Evolutionary conservation across 2,888 invertebrate genomes (phyloP).

Genomic region (Lasioglossum pauxillum): DNA sequence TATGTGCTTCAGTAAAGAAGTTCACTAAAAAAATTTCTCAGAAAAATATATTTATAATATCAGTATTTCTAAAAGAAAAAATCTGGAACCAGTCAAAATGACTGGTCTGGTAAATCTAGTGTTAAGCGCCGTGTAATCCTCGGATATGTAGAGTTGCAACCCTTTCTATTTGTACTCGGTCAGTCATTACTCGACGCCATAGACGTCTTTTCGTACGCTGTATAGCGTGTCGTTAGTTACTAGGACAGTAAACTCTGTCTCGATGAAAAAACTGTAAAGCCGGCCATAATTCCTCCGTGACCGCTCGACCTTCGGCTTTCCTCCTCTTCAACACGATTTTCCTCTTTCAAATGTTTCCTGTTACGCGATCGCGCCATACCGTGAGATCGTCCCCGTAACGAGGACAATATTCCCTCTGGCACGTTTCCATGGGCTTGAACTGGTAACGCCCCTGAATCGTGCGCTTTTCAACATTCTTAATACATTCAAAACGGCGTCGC

Average conservation of each 20-base stretch:
- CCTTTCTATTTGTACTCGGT: slow-evolving; percentile 33
- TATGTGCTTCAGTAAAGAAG: too few species aligned
- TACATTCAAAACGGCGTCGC: background rate
- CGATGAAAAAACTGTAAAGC: slow-evolving; percentile 31
- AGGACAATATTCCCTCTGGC: slow-evolving; percentile 12
- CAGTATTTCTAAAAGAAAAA: too few species aligned
- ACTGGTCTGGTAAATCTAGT: too few species aligned
- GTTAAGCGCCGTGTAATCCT: background rate
- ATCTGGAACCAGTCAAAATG: too few species aligned
- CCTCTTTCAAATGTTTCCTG: slow-evolving; percentile 46
- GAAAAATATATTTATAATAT: too few species aligned
- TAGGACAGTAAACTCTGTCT: background rate
- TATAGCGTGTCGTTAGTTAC: background rate
- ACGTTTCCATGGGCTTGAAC: slow-evolving; percentile 8
- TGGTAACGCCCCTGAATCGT: background rate
- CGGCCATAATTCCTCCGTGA: slow-evolving; percentile 36
- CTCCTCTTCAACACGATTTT: slow-evolving; percentile 38
- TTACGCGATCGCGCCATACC: slow-evolving; percentile 34
- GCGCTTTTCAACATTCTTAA: slow-evolving; percentile 10
- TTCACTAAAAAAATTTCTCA: too few species aligned
- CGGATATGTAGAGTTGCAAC: background rate
- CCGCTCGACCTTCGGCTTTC: slow-evolving; percentile 34
- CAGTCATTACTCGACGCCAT: background rate
- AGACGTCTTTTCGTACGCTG: background rate
- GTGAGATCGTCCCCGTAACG: slow-evolving; percentile 9